Base-by-base conservation (phyloP, 1,140 invertebrate species). In the Chironomus striatipennis region DNA sequence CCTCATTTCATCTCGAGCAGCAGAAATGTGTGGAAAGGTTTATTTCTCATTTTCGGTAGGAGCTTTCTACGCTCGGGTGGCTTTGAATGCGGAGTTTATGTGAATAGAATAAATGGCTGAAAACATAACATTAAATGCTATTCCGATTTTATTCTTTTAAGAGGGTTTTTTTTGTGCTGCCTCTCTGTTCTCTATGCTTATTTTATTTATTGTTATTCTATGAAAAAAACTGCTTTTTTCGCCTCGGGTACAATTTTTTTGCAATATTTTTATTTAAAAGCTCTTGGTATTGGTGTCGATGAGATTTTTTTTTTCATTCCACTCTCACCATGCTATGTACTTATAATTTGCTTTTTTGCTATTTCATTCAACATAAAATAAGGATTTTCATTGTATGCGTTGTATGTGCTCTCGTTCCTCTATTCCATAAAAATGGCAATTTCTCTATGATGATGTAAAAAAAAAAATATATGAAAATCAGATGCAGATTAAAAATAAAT, bases 401-500 rank as follows among this genome's bases (percentile, higher is more conserved):
- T 34, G n/a, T n/a, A 57, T 57, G 24, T 34, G 12, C 47, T 57
- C 47, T 57, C 47, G 24, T 57, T n/a, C 47, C 47, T 57, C 47
- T 57, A 21, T 70, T 21, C 20, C 24, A 5, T 34, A 34, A 34
- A 34, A 34, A 21, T 70, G 65, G 65, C 65, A 70, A 21, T 20
- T 20, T 10, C 65, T 70, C 20, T 70, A 18, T 21, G n/a, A 18
- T 70, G 4, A 10, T 6, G 6, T 15, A 17, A 20, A 18, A 70
- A 10, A 17, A 20, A 70, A 70, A 70, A 18, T 21, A 9, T 70
- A 70, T 70, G 65, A 70, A 70, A 70, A 70, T 70, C 65, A 70
- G n/a, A 70, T 70, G 65, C 65, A 70, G 65, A 70, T 70, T 70
- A 70, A 70, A 70, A 70, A 70, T 70, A 70, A 70, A 70, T 70